These are phyloP conservation scores for Rhincodon typus DNA, from an alignment of 2,797 vertebrate species.

Conservation along the genomic window DNA sequence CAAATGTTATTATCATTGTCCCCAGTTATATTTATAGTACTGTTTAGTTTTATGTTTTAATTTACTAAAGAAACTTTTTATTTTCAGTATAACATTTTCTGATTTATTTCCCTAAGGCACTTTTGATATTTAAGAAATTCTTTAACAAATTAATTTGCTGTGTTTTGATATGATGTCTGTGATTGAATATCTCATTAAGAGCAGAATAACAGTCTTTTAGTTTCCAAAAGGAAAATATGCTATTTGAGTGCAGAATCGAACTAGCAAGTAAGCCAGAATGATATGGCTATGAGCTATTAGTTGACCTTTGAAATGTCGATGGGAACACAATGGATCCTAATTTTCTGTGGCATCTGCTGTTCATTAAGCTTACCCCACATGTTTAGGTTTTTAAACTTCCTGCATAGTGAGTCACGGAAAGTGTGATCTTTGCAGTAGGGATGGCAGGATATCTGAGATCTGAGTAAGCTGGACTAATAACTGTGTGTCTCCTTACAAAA, in stretches of 20 bases:
- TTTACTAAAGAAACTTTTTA: not conserved
- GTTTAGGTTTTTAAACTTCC: not conserved
- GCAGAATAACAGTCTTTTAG: not conserved
- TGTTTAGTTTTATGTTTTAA: not conserved
- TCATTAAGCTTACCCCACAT: not conserved
- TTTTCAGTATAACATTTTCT: not conserved
- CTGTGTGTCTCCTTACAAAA: not conserved
- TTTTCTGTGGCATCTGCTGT: not conserved
- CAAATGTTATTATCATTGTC: not conserved
- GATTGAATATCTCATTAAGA: not conserved
- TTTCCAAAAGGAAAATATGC: not conserved
- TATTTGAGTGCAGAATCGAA: not conserved
- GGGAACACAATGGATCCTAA: not conserved
- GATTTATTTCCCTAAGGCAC: not conserved
- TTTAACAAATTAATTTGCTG: not conserved
- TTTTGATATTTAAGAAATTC: not conserved
- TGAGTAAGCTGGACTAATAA: not conserved
- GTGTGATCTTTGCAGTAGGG: not conserved
- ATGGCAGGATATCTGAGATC: not conserved
- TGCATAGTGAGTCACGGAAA: not conserved
- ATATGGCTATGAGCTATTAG: not conserved
- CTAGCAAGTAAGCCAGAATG: no score
- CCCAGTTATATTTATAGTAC: not conserved
- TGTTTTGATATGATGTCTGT: not conserved
- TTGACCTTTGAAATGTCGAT: not conserved